A percentile compares a stretch with the other conserved stretches of the same genome.
These are phyloP conservation scores for Pseudorectes ferrugineus DNA, from an alignment of 2,113 vertebrate species.

Conservation along the genomic window DNA sequence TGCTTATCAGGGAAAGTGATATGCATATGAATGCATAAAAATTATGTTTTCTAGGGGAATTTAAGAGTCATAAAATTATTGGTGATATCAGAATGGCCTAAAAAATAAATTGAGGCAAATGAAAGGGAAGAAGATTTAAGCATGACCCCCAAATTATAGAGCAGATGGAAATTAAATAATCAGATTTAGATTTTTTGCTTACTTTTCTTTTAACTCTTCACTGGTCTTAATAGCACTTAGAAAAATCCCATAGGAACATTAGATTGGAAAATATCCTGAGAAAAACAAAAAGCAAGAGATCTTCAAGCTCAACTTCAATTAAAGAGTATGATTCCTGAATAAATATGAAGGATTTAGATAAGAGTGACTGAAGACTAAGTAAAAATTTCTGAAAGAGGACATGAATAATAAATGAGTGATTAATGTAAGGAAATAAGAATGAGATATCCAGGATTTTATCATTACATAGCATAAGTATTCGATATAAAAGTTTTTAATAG, in stretches of 20 bases:
- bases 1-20: not conserved
- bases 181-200: not conserved
- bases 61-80: not conserved
- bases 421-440: not conserved
- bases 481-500: not conserved
- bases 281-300: not conserved
- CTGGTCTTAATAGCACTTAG: not conserved
- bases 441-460: not conserved
- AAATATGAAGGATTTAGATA: slow-evolving; percentile 18
- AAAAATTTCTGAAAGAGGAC: not conserved
- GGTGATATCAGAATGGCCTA: not conserved
- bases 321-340: not conserved
- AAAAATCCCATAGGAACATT: not conserved
- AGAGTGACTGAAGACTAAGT: not conserved
- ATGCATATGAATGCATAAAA: not conserved
- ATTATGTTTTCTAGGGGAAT: not conserved
- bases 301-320: not conserved
- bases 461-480: not conserved
- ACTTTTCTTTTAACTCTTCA: not conserved
- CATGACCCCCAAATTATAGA: not conserved
- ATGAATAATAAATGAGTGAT: slow-evolving; percentile 32
- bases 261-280: not conserved
- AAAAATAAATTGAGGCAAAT: not conserved
- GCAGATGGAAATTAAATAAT: not conserved
- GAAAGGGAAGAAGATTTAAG: not conserved